phyloP scores from a whole-genome alignment of 2,113 vertebrate species.

The Cercopithecus mona region DNA sequence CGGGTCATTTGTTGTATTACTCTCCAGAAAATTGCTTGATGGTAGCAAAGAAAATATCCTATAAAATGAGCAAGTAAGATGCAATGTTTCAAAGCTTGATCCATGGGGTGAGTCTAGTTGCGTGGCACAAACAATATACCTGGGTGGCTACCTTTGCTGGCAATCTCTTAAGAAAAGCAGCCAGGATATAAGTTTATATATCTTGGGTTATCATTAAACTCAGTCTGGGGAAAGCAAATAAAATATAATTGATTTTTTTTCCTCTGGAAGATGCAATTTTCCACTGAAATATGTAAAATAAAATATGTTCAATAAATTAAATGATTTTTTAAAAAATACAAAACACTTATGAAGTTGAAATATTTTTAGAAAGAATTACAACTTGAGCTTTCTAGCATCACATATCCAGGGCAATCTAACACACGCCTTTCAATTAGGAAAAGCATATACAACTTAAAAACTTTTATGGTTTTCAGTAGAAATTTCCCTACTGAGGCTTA shows the following conservation, averaged over 20 bases:
- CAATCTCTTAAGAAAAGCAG: conserved; percentile 32
- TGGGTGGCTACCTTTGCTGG: neutral
- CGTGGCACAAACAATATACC: neutral
- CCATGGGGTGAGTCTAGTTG: neutral
- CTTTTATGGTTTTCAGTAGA: neutral
- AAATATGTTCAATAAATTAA: conserved; percentile 24
- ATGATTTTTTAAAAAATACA: conserved; percentile 22
- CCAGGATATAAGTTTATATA: conserved; percentile 4
- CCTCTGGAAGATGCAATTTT: conserved; percentile 37
- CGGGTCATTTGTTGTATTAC: neutral
- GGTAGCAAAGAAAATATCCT: conserved; percentile 4
- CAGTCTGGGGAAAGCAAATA: conserved; percentile 42
- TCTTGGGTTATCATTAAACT: conserved; percentile 46
- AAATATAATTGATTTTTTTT: conserved; percentile 52
- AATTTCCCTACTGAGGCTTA: neutral
- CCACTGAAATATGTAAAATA: conserved; percentile 17
- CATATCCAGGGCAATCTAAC: neutral
- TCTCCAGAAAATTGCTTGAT: conserved; percentile 2
- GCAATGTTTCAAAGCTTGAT: neutral
- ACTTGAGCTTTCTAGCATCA: conserved; percentile 38
- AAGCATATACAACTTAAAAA: neutral
- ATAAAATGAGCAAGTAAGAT: conserved; percentile 14
- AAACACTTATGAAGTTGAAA: neutral
- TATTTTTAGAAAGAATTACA: conserved; percentile 26
- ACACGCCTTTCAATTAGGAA: neutral